A percentile compares a stretch with the other conserved stretches of the same genome.
These are phyloP conservation scores for Antechinus stuartii DNA, from an alignment of 2,113 vertebrate species.

Conservation along the genomic window DNA sequence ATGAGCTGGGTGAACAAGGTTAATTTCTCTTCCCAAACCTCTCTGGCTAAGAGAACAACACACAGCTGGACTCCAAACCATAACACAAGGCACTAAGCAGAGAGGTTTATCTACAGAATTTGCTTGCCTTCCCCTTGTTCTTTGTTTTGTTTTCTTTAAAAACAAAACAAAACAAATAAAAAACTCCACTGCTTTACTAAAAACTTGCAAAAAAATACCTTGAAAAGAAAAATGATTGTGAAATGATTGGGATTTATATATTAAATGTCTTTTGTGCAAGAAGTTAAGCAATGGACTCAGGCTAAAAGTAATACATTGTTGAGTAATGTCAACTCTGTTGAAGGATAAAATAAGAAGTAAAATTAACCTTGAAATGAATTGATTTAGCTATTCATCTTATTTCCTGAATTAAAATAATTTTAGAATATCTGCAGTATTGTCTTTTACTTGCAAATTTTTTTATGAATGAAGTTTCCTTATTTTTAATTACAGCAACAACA, in stretches of 20 bases:
- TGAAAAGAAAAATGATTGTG: background rate
- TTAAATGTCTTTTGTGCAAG: background rate
- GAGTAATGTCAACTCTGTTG: conserved; percentile 26
- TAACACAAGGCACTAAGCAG: conserved; percentile 37
- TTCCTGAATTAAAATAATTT: conserved; percentile 25
- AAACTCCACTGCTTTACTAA: conserved; percentile 40
- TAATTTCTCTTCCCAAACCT: conserved; percentile 64
- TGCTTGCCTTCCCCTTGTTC: background rate
- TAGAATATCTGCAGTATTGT: conserved; percentile 24
- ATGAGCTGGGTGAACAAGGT: conserved; percentile 60
- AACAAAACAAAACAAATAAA: background rate
- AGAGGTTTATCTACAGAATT: conserved; percentile 64
- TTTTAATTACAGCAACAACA: conserved; percentile 51
- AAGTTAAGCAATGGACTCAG: conserved; percentile 21
- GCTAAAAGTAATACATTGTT: conserved; percentile 15
- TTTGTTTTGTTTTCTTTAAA: conserved; percentile 40
- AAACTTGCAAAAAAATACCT: conserved; percentile 3
- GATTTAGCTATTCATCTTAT: conserved; percentile 55
- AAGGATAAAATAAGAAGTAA: conserved; percentile 36
- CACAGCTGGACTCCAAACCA: conserved; percentile 63
- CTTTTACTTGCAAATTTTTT: conserved; percentile 32
- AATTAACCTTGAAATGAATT: background rate
- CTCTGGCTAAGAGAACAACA: conserved; percentile 68
- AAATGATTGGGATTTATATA: conserved; percentile 1
- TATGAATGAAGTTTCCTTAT: conserved; percentile 50